Evolutionary conservation across 2,888 invertebrate genomes (phyloP).

Genomic region (Drosophila imparisetae): DNA sequence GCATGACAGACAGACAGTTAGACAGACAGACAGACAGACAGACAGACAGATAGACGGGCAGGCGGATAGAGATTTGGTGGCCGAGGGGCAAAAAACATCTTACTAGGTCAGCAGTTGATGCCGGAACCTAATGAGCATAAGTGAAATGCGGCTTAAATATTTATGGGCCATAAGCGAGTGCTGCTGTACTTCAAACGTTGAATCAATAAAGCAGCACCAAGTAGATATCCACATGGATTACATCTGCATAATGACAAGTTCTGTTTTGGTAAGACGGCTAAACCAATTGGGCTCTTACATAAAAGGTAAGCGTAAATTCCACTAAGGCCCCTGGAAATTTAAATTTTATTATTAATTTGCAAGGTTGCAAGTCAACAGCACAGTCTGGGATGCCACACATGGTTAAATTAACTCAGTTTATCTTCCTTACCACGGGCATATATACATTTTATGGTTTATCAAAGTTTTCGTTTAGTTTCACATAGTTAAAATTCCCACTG

Average conservation of each 20-base stretch:
- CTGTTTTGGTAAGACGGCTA: conserved; percentile 25
- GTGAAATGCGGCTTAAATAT: conserved; percentile 52
- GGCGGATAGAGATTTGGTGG: neutral
- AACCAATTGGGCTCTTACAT: conserved; percentile 40
- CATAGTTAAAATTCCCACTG: neutral
- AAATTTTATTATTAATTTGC: conserved; percentile 22
- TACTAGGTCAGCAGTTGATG: conserved; percentile 66
- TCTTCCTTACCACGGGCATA: neutral
- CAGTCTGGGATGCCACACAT: neutral
- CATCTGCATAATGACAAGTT: conserved; percentile 18
- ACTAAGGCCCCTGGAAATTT: conserved; percentile 35
- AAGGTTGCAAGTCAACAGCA: neutral
- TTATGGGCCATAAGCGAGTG: conserved; percentile 38
- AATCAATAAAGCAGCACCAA: conserved; percentile 21
- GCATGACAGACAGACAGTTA: conserved; percentile 8
- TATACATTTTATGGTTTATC: neutral
- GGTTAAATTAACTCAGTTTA: neutral
- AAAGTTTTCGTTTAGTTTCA: neutral
- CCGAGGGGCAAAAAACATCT: conserved; percentile 15
- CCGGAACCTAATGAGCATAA: conserved; percentile 32
- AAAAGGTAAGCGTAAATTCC: conserved; percentile 30
- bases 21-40: neutral
- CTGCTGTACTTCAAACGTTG: conserved; percentile 43
- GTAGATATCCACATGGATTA: conserved; percentile 31
- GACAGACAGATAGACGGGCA: neutral